Base-by-base conservation (phyloP, 2,888 invertebrate species). In the Pseudococcus viburni region DNA sequence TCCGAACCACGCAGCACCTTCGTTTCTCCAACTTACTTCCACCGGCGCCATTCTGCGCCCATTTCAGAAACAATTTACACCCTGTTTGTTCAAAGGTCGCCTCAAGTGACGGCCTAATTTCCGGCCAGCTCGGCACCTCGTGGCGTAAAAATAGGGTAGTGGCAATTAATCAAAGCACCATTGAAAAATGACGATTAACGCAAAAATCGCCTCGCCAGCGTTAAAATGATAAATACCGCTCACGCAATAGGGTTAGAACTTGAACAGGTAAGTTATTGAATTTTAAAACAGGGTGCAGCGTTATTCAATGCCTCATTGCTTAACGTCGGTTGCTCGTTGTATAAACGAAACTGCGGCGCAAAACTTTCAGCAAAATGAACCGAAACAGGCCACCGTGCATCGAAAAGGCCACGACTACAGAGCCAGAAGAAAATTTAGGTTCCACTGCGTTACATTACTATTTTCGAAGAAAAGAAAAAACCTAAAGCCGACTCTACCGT, bases 371-470 rank as follows among this genome's bases (percentile, higher is more conserved):
- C 77, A 17, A 77, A 77, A 77, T 77, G n/a, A 77, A 77, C 42
- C 42, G 9, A 42, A 42, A 42, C 12, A 55, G 55, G n/a, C 55
- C 8, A 55, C 17, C 5, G 15, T 55, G 55, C 55, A 55, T 15
- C 48, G 42, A 42, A 42, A 42, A 12, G 48, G 12, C 55, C 7
- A 4, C 55, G 55, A 15, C n/a, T n/a, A 7, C n/a, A 42, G 33
- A 77, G 42, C 17, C n/a, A 77, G 42, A n/a, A 77, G 42, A n/a
- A 73, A 77, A 77, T 77, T 77, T 77, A 77, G 77, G 77, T 77
- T 42, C 77, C 77, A 33, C 77, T 77, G 77, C n/a, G 48, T 15
- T 73, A 68, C 77, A 42, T 77, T 68, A 68, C 26, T 68, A n/a
- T n/a, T 77, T 77, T 77, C 42, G n/a, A n/a, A 12, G 77, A 39